Evolutionary conservation across 2,888 invertebrate genomes (phyloP).

Genomic region (Seira musarum): DNA sequence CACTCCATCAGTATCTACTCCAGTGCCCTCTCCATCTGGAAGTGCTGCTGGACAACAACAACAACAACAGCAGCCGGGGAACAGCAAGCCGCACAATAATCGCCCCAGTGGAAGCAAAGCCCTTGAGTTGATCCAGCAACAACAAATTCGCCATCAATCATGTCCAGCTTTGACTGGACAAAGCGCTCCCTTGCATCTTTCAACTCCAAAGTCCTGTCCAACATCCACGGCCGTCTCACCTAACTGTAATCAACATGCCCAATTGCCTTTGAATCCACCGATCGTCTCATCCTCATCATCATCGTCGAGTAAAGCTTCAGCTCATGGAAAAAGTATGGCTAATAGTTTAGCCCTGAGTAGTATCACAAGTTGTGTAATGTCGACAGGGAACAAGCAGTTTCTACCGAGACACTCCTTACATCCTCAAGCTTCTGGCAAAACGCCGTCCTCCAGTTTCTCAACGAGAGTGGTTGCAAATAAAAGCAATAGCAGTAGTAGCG

Average conservation of each 20-base stretch:
- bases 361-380: conserved; percentile 50
- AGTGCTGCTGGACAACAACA: not conserved
- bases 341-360: conserved; percentile 59
- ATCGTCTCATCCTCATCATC: conserved; percentile 32
- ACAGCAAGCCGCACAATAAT: conserved; percentile 37
- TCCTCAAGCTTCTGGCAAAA: conserved; percentile 67
- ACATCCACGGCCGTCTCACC: conserved; percentile 68
- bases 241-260: conserved; percentile 67
- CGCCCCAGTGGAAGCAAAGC: conserved; percentile 38
- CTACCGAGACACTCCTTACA: conserved; percentile 68
- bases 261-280: conserved; percentile 63
- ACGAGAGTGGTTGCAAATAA: conserved; percentile 66
- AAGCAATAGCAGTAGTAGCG: conserved; percentile 37
- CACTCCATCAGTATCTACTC: not conserved
- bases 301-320: conserved; percentile 26
- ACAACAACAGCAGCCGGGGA: conserved; percentile 22
- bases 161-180: conserved; percentile 67
- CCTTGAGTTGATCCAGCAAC: conserved; percentile 58
- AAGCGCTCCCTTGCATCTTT: conserved; percentile 49
- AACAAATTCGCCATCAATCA: conserved; percentile 67
- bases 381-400: conserved; percentile 49
- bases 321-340: conserved; percentile 51
- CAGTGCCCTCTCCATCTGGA: not conserved
- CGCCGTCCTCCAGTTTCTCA: conserved; percentile 69
- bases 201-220: conserved; percentile 68